Percentiles rank a stretch among this genome's conserved stretches.
phyloP scores from a whole-genome alignment of 1,140 invertebrate species.

The Tetranychus urticae region DNA sequence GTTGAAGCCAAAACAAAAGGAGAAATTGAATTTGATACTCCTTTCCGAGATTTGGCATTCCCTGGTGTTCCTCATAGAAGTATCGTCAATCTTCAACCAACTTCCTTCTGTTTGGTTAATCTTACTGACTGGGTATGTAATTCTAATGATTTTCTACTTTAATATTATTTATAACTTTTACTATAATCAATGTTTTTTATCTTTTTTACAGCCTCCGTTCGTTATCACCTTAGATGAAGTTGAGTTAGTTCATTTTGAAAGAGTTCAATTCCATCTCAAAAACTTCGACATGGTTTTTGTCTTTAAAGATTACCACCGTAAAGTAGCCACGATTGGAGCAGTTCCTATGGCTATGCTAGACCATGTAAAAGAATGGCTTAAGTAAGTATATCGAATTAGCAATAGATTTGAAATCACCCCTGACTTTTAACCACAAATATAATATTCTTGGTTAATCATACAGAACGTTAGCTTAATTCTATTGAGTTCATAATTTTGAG shows the following conservation, averaged over 20 bases:
- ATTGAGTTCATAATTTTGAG: neutral
- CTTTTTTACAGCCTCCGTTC: constrained; percentile 53
- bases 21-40: constrained; percentile 93
- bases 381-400: constrained; percentile 33
- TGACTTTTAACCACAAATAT: too few species aligned
- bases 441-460: too few species aligned
- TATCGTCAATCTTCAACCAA: constrained; percentile 86
- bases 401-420: too few species aligned
- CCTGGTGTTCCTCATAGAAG: constrained; percentile 90
- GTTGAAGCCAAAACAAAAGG: constrained; percentile 88
- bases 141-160: constrained; percentile 18
- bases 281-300: constrained; percentile 99
- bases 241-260: constrained; percentile 93
- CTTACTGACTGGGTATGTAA: constrained; percentile 65
- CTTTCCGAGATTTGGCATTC: constrained; percentile 90
- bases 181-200: constrained; percentile 14
- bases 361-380: constrained; percentile 97
- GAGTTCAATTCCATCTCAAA: constrained; percentile 92
- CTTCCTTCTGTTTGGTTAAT: constrained; percentile 84
- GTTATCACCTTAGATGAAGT: constrained; percentile 93
- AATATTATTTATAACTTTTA: constrained; percentile 1
- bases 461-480: too few species aligned
- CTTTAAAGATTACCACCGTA: constrained; percentile 89
- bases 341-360: constrained; percentile 97
- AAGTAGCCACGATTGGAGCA: constrained; percentile 85